Conservation (phyloP, 1,140 invertebrate species). For the Antheraea mylitta region DNA sequence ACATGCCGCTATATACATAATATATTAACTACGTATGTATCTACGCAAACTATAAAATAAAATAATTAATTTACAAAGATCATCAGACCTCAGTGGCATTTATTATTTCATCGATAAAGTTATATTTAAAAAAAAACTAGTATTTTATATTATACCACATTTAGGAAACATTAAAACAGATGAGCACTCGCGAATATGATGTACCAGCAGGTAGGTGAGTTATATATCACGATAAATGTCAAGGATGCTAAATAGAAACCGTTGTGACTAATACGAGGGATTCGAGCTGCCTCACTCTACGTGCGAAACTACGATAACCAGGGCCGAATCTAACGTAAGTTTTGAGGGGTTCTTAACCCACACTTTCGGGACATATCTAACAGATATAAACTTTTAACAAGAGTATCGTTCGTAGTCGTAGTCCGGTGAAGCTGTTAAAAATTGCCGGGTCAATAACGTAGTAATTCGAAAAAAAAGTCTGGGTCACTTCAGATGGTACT, state of each 20-base stretch:
- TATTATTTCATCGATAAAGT: neutral
- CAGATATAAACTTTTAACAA: too few relatives aligned
- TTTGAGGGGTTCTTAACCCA: neutral
- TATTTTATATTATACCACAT: conserved; percentile 3
- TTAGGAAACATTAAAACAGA: conserved; percentile 4
- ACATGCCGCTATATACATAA: too few relatives aligned
- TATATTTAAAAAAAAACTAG: conserved; percentile 6
- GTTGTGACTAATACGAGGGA: conserved; percentile 11
- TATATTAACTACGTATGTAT: neutral
- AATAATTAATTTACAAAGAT: neutral
- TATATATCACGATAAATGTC: conserved; percentile 9
- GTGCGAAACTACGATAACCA: neutral
- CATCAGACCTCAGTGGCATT: neutral
- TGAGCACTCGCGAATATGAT: conserved; percentile 4
- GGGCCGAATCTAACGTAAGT: neutral
- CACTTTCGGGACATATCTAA: too few relatives aligned
- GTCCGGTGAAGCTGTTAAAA: too few relatives aligned
- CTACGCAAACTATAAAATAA: neutral
- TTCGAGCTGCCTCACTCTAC: neutral
- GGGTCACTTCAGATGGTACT: too few relatives aligned
- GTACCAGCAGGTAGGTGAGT: conserved; percentile 2
- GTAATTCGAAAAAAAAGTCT: too few relatives aligned
- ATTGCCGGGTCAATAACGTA: too few relatives aligned
- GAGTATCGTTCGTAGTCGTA: too few relatives aligned
- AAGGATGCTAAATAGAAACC: conserved; percentile 6